Conservation (phyloP, 2,888 invertebrate genomes). For the Oligia latruncula region DNA sequence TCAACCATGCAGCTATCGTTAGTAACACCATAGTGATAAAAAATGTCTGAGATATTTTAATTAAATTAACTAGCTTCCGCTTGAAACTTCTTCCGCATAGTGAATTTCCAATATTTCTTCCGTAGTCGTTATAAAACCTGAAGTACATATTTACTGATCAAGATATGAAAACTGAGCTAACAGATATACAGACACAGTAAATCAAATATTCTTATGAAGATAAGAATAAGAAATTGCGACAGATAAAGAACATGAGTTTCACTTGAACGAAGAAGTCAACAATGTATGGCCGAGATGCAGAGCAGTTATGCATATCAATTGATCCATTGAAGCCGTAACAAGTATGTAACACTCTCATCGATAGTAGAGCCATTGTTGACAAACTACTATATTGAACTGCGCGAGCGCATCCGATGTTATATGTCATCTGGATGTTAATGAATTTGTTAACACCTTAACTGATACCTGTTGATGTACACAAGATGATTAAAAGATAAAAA, state of each 20-base stretch:
- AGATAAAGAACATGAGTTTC: conserved; percentile 27
- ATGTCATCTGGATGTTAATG: conserved; percentile 44
- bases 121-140: not conserved
- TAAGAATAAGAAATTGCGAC: conserved; percentile 11
- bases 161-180: not conserved
- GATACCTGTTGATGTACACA: conserved; percentile 37
- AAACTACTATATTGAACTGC: conserved; percentile 50
- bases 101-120: not conserved
- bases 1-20: conserved; percentile 47
- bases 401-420: conserved; percentile 50
- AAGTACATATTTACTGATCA: not conserved
- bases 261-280: conserved; percentile 52
- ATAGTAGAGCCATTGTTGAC: conserved; percentile 67
- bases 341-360: conserved; percentile 72
- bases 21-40: conserved; percentile 28
- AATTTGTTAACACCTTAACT: conserved; percentile 47
- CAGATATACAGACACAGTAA: not conserved
- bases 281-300: conserved; percentile 66
- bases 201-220: conserved; percentile 8
- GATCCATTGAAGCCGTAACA: conserved; percentile 76
- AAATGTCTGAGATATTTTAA: conserved; percentile 13
- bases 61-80: conserved; percentile 1
- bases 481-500: conserved; percentile 46
- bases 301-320: conserved; percentile 79
- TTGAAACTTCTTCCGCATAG: not conserved